Conservation (phyloP, 2,888 invertebrate genomes). For the Parapristionchus giblindavisi region DNA sequence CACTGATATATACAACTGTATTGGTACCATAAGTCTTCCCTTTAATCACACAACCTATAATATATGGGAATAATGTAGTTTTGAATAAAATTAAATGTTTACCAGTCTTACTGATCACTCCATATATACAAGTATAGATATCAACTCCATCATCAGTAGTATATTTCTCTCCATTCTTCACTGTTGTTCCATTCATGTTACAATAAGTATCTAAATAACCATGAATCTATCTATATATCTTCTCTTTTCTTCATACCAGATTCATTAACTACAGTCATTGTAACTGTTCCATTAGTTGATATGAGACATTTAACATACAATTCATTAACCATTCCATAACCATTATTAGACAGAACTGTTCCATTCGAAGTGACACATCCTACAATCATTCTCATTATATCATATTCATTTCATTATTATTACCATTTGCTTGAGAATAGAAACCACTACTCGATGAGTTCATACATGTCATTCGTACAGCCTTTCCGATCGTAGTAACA, state of each 20-base stretch:
- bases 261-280: conserved; percentile 10
- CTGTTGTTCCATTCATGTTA: background rate
- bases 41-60: conserved; percentile 7
- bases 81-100: background rate
- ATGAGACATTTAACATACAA: conserved; percentile 8
- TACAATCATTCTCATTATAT: background rate
- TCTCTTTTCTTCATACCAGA: background rate
- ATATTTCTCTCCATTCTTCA: background rate
- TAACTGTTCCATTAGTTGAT: background rate
- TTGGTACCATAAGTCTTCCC: background rate
- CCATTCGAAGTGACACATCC: conserved; percentile 21
- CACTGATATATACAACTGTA: background rate
- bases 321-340: background rate
- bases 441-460: background rate
- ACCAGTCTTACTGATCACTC: conserved; percentile 25
- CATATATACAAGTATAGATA: conserved; percentile 14
- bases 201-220: background rate
- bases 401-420: background rate
- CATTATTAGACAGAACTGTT: background rate
- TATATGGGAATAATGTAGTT: background rate
- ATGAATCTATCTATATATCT: background rate
- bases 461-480: conserved; percentile 3
- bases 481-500: background rate
- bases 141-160: background rate
- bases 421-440: conserved; percentile 7